Base-by-base conservation (phyloP, 2,113 vertebrate species). In the Potamarius usumacintae region DNA sequence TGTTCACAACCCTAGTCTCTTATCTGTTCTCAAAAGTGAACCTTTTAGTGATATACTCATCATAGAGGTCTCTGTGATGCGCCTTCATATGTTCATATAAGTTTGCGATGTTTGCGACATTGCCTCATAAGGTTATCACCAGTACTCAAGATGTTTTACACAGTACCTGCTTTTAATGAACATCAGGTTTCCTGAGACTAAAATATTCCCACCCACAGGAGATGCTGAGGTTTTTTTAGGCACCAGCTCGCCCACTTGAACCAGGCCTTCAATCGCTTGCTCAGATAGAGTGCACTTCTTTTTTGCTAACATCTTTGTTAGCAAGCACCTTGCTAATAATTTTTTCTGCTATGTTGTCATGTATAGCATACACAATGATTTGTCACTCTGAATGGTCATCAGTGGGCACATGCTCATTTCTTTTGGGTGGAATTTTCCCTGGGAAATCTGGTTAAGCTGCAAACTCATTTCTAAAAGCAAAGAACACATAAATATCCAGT, bases 181-280 rank as follows among this genome's bases (percentile, higher is more conserved):
- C 7, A 18, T 48, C 34, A 48, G 34, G 71, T 48, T 48, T 48
- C 71, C 17, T 48, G 50, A 53, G 72, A 53, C 50, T 11, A n/a
- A 78, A 80, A 80, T 80, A 20, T 30, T 80, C 53, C 77, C 77
- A 80, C 53, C 77, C 77, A 80, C 77, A 58, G 52, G n/a, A 80
- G n/a, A 79, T 15, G 15, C n/a, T 57, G 50, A 7, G 10, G 53
- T 55, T 79, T 78, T 52, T 79, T 80, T 80, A 80, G 77, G 27
- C n/a, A 58, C 1, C 77, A 18, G 77, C 53, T 58, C 53, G 53
- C 53, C 53, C 53, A 80, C 77, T 57, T 80, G 53, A 80, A n/a
- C 77, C 77, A 80, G n/a, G 77, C 22, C 52, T 78, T n/a, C 25
- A 15, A 1, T 53, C 42, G 4, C 76, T 53, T 27, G 76, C 22